Evolutionary conservation across 2,888 invertebrate genomes (phyloP), one percentile per base, ranked within the genome.

Genomic region (Malthinus flaveolus): DNA sequence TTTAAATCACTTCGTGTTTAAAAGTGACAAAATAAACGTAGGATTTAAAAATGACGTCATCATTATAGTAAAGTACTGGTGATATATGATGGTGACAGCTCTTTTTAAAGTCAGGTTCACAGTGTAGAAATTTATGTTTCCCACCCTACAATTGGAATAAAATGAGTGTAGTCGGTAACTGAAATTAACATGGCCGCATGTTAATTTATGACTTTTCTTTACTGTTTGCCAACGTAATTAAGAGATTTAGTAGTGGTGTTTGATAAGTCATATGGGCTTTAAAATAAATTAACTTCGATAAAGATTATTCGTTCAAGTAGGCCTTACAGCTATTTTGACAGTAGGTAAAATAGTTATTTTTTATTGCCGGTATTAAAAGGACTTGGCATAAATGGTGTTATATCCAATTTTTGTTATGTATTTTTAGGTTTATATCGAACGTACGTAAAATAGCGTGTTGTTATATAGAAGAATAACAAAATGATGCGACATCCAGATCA

Each of bases 171-270:
- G 50, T 56, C 54, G 50, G 62, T 58, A 63, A 62, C 62, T 62
- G 65, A 72, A 71, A 75, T 80, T 87, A 90, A 88, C 88, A 89
- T 90, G 89, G 90, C 89, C 88, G 89, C 89, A 88, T 88, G 89
- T 88, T 89, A 88, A 86, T 86, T 84, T 82, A 82, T 83, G 82
- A 77, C 83, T 87, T 87, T 87, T 88, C 87, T 88, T 88, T 88
- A 87, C 86, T 88, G 87, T 88, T 88, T 84, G 87, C 87, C 88
- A 87, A 87, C 79, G 78, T 75, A 79, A 74, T 76, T 75, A 71
- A 73, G 75, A 74, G 76, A 77, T 77, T 74, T 78, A 80, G 79
- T 78, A 80, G 78, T 79, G 80, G 80, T 81, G 82, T 79, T 79
- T 79, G 77, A 76, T 75, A 3, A 72, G 68, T 74, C 52, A 49